Base-by-base conservation (phyloP, 1,140 invertebrate genomes). In the Diprion similis region DNA sequence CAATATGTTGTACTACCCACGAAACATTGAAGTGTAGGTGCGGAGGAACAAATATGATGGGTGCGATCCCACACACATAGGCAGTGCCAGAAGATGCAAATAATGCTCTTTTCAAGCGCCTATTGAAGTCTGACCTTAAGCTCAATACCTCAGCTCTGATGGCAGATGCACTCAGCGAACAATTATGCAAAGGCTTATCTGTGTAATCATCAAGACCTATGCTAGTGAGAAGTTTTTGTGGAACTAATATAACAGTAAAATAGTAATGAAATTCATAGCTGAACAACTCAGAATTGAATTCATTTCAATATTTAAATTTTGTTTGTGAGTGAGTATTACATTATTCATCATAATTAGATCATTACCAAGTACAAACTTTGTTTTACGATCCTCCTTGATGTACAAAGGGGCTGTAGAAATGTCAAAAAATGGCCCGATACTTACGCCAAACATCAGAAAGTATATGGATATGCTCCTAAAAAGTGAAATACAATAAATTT, bases 21-120 rank as follows among this genome's bases (percentile, higher is more conserved):
- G 91, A 91, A 1, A 93, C 91, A 86, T 98, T 96, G 84, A 97
- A 98, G 80, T 96, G 93, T 24, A 98, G 86, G 79, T 92, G 92
- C 78, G 91, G 92, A 90, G 97, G 91, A 75, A 90, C 89, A 78
- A 87, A 90, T 81, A 88, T 85, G 64, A 96, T 94, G 0, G 97
- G 97, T 24, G 98, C 92, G 83, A 98, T 94, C 73, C 93, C 94
- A 77, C 95, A 93, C 85, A 98, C 97, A 84, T 98, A 99, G 0
- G 96, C 95, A 79, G 94, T 96, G 1, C 96, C 86, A 65, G 97
- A 91, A 1, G 96, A 96, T 80, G 95, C 96, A 82, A 97, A 98
- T 7, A 99, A 88, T 70, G 97, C 93, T 83, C 95, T 94, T 86
- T 97, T 97, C 77, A 98, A 90, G 68, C 97, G 89, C 66, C 91